Evolutionary conservation across 2,888 invertebrate genomes (phyloP), one percentile per base, ranked within the genome.

Genomic region (Euproctis similis): DNA sequence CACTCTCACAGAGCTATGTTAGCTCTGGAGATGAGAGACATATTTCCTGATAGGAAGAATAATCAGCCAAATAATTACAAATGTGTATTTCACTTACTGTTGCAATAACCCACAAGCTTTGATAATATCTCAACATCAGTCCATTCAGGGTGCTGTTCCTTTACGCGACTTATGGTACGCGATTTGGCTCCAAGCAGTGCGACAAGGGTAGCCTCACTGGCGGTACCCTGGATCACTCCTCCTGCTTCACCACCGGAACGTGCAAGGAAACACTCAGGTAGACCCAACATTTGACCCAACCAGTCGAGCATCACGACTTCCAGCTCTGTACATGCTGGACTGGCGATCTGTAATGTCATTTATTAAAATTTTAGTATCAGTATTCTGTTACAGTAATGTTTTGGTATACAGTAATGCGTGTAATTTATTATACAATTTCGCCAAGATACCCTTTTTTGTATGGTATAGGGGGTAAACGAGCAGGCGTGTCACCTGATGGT

Each of bases 281-380:
- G 84, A 1, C 92, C 91, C 30, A 98, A 64, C 92, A 97, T 93
- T 81, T 96, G 94, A 22, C 95, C 97, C 45, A 98, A 75, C 98
- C 97, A 98, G 75, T 98, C 96, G 60, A 97, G 75, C 92, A 96
- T 96, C 11, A 95, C 91, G 1, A 97, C 96, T 77, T 97, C 97
- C 32, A 98, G 81, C 69, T 98, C 97, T 0, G 97, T 97, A 64
- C 97, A 97, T 0, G 97, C 96, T 0, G 97, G 97, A 74, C 96
- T 95, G 0, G 96, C 92, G 43, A 95, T 94, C 95, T 95, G 64
- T 68, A 29, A n/a, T n/a, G n/a, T n/a, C n/a, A n/a, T n/a, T n/a
- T n/a, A n/a, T n/a, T n/a, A n/a, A n/a, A n/a, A n/a, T n/a, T n/a
- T n/a, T n/a, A n/a, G n/a, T n/a, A n/a, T n/a, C n/a, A n/a, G n/a